Evolutionary conservation across 2,888 invertebrate genomes (phyloP).

Genomic region (Rhingia rostrata): DNA sequence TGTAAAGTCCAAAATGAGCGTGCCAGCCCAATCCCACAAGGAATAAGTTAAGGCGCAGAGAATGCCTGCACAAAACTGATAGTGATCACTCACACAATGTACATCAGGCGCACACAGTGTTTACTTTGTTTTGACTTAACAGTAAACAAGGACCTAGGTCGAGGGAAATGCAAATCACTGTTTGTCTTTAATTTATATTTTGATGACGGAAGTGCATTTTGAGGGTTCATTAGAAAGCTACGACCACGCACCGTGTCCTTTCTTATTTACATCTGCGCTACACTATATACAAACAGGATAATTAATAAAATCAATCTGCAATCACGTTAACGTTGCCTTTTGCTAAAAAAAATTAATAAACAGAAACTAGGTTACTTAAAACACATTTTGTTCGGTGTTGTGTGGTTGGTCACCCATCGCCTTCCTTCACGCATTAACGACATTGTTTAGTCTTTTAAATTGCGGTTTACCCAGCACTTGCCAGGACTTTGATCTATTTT

Average conservation of each 20-base stretch:
- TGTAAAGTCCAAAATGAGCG: slow-evolving; percentile 38
- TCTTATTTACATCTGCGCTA: slow-evolving; percentile 25
- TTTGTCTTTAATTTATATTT: slow-evolving; percentile 75
- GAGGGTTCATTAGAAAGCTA: slow-evolving; percentile 35
- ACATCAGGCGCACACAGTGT: slow-evolving; percentile 30
- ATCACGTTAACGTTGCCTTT: slow-evolving; percentile 20
- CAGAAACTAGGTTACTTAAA: too few relatives aligned
- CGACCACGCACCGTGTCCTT: slow-evolving; percentile 22
- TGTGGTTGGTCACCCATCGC: neutral
- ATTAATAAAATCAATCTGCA: slow-evolving; percentile 66
- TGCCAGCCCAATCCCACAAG: slow-evolving; percentile 2
- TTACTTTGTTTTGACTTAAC: slow-evolving; percentile 66
- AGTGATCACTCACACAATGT: slow-evolving; percentile 62
- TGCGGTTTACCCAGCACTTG: slow-evolving; percentile 33
- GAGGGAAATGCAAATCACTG: slow-evolving; percentile 72
- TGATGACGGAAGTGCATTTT: slow-evolving; percentile 74
- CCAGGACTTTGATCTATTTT: slow-evolving; percentile 66
- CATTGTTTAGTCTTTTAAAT: slow-evolving; percentile 35
- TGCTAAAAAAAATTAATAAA: too few relatives aligned
- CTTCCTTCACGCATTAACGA: slow-evolving; percentile 4
- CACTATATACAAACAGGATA: slow-evolving; percentile 44
- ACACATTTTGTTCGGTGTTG: neutral
- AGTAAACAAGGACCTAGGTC: slow-evolving; percentile 66
- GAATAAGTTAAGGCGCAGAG: slow-evolving; percentile 22
- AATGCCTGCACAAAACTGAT: slow-evolving; percentile 60